phyloP scores from a whole-genome alignment of 2,797 vertebrate species.

The Philypnodon macrostomus region DNA sequence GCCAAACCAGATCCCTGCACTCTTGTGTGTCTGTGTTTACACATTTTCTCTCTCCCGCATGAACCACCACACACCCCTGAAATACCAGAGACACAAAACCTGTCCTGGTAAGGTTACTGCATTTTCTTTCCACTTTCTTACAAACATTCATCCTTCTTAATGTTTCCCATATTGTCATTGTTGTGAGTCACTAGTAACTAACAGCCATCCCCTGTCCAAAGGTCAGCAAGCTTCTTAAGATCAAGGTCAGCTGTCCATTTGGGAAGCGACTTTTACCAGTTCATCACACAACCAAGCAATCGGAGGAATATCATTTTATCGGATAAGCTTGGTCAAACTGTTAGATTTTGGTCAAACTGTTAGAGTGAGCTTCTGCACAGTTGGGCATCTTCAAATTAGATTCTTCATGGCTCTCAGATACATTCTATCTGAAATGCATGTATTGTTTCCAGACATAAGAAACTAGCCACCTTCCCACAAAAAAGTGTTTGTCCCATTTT shows the following conservation, averaged over 20 bases:
- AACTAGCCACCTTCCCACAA: constrained; percentile 29
- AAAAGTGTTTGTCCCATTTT: constrained; percentile 66
- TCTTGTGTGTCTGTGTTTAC: constrained; percentile 71
- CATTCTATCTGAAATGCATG: neutral
- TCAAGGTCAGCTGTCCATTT: constrained; percentile 66
- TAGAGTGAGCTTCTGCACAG: neutral
- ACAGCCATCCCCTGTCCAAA: constrained; percentile 59
- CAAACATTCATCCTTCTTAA: constrained; percentile 57
- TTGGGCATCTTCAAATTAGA: neutral
- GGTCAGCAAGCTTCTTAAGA: constrained; percentile 59
- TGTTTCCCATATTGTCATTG: constrained; percentile 63
- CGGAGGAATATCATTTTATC: too few species aligned
- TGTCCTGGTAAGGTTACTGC: constrained; percentile 23
- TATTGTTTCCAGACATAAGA: constrained; percentile 3
- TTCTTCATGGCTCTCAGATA: neutral
- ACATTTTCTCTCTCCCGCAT: constrained; percentile 53
- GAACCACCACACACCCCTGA: constrained; percentile 57
- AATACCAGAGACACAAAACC: constrained; percentile 55
- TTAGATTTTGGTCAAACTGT: neutral
- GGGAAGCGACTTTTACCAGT: constrained; percentile 66
- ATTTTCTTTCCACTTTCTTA: constrained; percentile 6
- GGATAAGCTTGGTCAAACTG: neutral
- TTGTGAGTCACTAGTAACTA: constrained; percentile 71
- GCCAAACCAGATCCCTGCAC: constrained; percentile 76
- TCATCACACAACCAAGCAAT: constrained; percentile 33